Percentiles rank a stretch among this genome's conserved stretches.
phyloP scores from a whole-genome alignment of 2,888 invertebrate species.

The Drosophila ustulata region DNA sequence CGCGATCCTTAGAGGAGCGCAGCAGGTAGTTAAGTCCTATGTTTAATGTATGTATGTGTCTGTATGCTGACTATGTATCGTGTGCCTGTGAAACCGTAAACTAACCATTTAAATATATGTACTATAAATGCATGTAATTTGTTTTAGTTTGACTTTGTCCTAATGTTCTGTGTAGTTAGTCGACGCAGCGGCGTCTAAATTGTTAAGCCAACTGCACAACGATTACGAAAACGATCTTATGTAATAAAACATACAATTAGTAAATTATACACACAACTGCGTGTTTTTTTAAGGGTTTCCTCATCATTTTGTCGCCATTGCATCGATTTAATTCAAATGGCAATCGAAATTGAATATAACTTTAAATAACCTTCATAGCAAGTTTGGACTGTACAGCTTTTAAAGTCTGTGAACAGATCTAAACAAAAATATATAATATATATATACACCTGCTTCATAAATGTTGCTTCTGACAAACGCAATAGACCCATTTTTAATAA shows the following conservation, averaged over 20 bases:
- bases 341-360: not conserved
- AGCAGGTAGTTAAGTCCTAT: slow-evolving; percentile 34
- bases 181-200: slow-evolving; percentile 34
- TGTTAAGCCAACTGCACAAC: slow-evolving; percentile 65
- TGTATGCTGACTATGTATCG: slow-evolving; percentile 17
- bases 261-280: slow-evolving; percentile 43
- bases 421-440: no score
- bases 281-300: not conserved
- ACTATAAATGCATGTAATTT: slow-evolving; percentile 30
- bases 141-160: slow-evolving; percentile 39
- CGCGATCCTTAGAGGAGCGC: slow-evolving; percentile 12
- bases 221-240: slow-evolving; percentile 63
- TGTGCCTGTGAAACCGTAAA: slow-evolving; percentile 31
- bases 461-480: no score
- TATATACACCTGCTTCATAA: no score
- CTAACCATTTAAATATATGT: slow-evolving; percentile 28
- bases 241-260: slow-evolving; percentile 57
- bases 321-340: not conserved
- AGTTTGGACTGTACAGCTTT: no score
- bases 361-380: no score
- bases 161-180: slow-evolving; percentile 23
- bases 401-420: no score
- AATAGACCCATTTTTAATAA: no score
- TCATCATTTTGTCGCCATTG: no score
- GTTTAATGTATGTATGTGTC: slow-evolving; percentile 16